Base-by-base conservation (phyloP, 2,888 invertebrate species). In the Stenoptilia bipunctidactyla region DNA sequence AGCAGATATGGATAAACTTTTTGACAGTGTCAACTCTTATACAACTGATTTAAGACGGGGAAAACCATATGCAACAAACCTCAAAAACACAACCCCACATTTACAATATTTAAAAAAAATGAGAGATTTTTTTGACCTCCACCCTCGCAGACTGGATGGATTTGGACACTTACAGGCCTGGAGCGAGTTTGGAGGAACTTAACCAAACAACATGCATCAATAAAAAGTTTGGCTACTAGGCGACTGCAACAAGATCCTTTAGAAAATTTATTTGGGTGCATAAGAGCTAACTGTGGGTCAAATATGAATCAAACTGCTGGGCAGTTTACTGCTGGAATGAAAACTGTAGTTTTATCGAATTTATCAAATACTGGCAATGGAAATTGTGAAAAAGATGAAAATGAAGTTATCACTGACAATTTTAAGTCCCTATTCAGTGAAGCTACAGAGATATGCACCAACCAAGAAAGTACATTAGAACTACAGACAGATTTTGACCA, bases 81-180 rank as follows among this genome's bases (percentile, higher is more conserved):
- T 49, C n/a, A 42, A 38, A 6, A 2, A 12, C 1, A 40, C 12
- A 15, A 41, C 13, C 13, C 40, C 40, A 10, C 48, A 46, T 5
- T 40, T 10, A 1, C 14, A 39, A 13, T 27, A 40, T 1, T 49
- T 50, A 38, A 15, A 12, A 1, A 30, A 45, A 30, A 49, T 50
- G 48, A 44, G 36, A 27, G n/a, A 4, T 5, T 47, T 47, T 45
- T 42, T 49, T 9, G 41, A 2, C 37, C 55, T 49, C 43, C 49
- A 4, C 49, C 52, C 34, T 56, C 50, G 8, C 40, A 47, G 46
- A 45, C 49, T 15, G 51, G 52, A 2, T 53, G 52, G 53, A 41
- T 53, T 27, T 45, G 47, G 45, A 52, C 54, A 1, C 12, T 52
- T 0, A 52, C 49, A 41, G 54, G 38, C 0, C 38, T 53, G 13